Percentiles rank a stretch among this genome's conserved stretches.
phyloP scores from a whole-genome alignment of 1,140 invertebrate species.

The Harpegnathos saltator region DNA sequence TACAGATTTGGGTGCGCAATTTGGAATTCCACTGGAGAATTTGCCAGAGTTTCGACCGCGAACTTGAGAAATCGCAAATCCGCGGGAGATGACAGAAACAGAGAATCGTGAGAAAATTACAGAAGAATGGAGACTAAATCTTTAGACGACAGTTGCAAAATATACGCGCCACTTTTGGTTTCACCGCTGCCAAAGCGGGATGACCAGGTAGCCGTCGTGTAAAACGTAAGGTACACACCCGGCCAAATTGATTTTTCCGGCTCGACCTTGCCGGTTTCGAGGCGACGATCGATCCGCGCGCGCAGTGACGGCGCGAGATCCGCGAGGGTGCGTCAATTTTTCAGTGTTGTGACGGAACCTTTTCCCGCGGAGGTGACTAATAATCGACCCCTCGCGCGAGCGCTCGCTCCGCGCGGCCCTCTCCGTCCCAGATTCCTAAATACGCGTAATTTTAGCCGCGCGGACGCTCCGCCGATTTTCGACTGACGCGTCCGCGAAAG shows the following conservation, averaged over 20 bases:
- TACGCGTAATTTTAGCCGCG: slow-evolving; percentile 52
- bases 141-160: too few relatives aligned
- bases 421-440: slow-evolving; percentile 62
- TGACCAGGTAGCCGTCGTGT: slow-evolving; percentile 27
- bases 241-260: slow-evolving; percentile 39
- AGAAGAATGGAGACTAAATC: too few relatives aligned
- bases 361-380: slow-evolving; percentile 31
- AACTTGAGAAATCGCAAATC: too few relatives aligned
- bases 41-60: too few relatives aligned
- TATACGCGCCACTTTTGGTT: too few relatives aligned
- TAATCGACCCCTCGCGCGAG: slow-evolving; percentile 55
- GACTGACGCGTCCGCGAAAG: slow-evolving; percentile 26
- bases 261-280: slow-evolving; percentile 48
- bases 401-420: too few relatives aligned
- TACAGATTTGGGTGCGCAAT: too few relatives aligned
- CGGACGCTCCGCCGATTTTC: slow-evolving; percentile 25
- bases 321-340: slow-evolving; percentile 29
- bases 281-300: slow-evolving; percentile 25
- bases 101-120: too few relatives aligned
- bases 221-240: not conserved
- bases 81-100: too few relatives aligned
- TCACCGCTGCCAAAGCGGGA: not conserved
- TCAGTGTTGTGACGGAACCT: slow-evolving; percentile 53
- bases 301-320: not conserved
- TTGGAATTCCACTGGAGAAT: too few relatives aligned